A percentile compares a stretch with the other conserved stretches of the same genome.
phyloP scores from a whole-genome alignment of 2,888 invertebrate genomes.

The Amphipoea oculea region DNA sequence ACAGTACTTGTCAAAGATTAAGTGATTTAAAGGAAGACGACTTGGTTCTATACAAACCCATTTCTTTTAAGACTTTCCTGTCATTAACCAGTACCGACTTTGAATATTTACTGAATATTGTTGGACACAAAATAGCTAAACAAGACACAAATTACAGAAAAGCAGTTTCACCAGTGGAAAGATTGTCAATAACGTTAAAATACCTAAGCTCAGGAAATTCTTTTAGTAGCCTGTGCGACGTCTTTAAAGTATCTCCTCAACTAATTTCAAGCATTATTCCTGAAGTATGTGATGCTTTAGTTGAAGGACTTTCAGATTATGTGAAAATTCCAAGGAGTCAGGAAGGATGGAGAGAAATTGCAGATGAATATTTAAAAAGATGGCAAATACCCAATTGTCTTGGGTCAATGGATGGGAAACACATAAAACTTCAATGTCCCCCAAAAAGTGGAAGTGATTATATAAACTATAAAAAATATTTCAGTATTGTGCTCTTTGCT shows the following conservation, averaged over 20 bases:
- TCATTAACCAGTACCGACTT: constrained; percentile 1
- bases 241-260: constrained; percentile 49
- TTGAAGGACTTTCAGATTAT: constrained; percentile 8
- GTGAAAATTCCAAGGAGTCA: not conserved
- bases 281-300: constrained; percentile 39
- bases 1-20: not conserved
- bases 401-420: too few species aligned
- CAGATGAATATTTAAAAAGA: constrained; percentile 11
- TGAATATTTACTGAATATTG: constrained; percentile 25
- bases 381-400: constrained; percentile 1
- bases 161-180: constrained; percentile 35
- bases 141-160: constrained; percentile 42
- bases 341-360: constrained; percentile 4
- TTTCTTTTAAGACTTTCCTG: not conserved
- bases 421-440: too few species aligned
- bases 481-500: too few species aligned
- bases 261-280: constrained; percentile 45
- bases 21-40: not conserved
- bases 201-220: constrained; percentile 36
- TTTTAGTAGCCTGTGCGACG: constrained; percentile 32
- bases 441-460: too few species aligned
- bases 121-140: constrained; percentile 43
- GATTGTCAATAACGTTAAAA: constrained; percentile 36
- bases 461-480: too few species aligned
- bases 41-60: not conserved